Base-by-base conservation (phyloP, 2,888 invertebrate genomes). In the Prosopocoilus inquinatus region DNA sequence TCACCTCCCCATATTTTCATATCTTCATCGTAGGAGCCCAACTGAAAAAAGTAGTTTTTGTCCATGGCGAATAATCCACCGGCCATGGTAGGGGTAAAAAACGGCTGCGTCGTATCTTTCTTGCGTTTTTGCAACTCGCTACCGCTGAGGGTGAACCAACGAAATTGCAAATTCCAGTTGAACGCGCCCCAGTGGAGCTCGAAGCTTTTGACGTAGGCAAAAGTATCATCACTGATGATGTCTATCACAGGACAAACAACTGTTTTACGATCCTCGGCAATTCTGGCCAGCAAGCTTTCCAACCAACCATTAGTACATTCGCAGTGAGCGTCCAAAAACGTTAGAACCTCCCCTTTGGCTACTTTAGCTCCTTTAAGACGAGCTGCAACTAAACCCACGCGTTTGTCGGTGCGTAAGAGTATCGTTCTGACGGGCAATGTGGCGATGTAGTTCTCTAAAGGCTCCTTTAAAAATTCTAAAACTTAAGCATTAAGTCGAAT, bases 181-280 rank as follows among this genome's bases (percentile, higher is more conserved):
- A 99, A 96, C 0, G 95, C 97, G 2, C 98, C 99, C 91, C 96
- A 96, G 69, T 97, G 96, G 46, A 96, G 85, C 74, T 98, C 97
- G 63, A 95, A 94, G 57, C 93, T 93, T 68, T 95, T 91, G 2
- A 90, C 90, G 73, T 98, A 99, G 34, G 96, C 94, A 68, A 99
- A 91, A 2, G 94, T 95, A 66, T 97, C 93, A 70, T 98, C 96
- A 58, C 94, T 94, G 44, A 99, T 91, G 12, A 98, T 94, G 78
- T 99, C 99, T 68, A 99, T 98, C 65, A 99, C 96, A 7, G 99
- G 98, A 77, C 97, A 96, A 4, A 96, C 97, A 44, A 98, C 96
- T 0, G 94, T 91, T 63, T 89, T 91, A 65, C 94, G 84, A 79
- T 99, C 91, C 74, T 92, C 86, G 5, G 92, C 94, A 66, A 99